Conservation (phyloP, 1,140 invertebrate species). For the Plodia interpunctella region DNA sequence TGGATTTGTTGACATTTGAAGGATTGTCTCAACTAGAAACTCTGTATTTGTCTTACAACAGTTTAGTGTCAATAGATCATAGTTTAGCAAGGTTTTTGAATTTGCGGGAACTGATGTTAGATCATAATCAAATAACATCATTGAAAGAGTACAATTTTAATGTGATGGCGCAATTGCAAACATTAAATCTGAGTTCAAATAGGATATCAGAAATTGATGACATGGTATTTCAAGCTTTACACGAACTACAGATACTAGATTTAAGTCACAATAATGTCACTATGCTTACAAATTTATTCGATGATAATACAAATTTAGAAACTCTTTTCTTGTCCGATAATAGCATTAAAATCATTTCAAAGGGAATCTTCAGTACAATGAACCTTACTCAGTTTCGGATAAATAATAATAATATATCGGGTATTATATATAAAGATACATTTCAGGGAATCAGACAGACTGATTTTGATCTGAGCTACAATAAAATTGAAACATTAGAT, state of each 20-base stretch:
- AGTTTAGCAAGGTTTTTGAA: not conserved
- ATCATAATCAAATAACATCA: not conserved
- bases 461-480: not conserved
- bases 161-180: constrained; percentile 8
- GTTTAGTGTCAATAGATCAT: not conserved
- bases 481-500: not conserved
- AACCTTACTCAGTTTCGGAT: not conserved
- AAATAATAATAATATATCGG: not conserved
- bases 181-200: constrained; percentile 14
- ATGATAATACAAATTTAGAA: constrained; percentile 4
- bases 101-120: constrained; percentile 1
- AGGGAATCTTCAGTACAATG: no score
- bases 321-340: not conserved
- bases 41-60: not conserved
- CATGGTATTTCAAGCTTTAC: not conserved
- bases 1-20: not conserved
- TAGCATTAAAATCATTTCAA: not conserved
- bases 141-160: constrained; percentile 5
- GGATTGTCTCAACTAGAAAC: not conserved
- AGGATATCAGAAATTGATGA: not conserved
- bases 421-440: not conserved
- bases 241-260: not conserved
- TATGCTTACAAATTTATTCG: not conserved
- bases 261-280: constrained; percentile 6
- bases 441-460: not conserved